Conservation (phyloP, 1,140 invertebrate species). For the Zaprionus kolodkinae region DNA sequence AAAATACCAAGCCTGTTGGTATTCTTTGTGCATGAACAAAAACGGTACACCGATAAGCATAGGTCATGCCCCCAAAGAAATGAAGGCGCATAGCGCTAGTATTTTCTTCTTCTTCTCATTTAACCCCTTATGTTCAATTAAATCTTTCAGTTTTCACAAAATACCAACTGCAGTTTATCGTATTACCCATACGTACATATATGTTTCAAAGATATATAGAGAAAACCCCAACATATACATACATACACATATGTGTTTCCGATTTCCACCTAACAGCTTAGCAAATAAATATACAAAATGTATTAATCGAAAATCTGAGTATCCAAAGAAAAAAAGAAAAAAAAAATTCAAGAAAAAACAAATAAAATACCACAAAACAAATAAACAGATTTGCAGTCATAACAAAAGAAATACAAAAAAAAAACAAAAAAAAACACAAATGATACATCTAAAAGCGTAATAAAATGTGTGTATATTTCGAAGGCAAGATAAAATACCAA, state of each 20-base stretch:
- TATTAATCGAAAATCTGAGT: slow-evolving; percentile 41
- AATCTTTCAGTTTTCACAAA: slow-evolving; percentile 1
- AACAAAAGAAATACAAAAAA: slow-evolving; percentile 22
- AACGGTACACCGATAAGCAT: slow-evolving; percentile 68
- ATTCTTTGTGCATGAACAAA: slow-evolving; percentile 62
- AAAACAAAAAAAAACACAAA: background rate
- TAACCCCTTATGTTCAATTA: background rate
- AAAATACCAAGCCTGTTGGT: slow-evolving; percentile 51
- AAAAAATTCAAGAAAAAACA: slow-evolving; percentile 15
- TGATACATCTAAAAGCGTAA: slow-evolving; percentile 6
- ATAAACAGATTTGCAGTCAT: background rate
- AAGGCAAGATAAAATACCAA: slow-evolving; percentile 32
- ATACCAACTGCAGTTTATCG: slow-evolving; percentile 39
- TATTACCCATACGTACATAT: slow-evolving; percentile 20
- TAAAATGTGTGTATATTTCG: slow-evolving; percentile 36
- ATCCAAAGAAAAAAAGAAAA: slow-evolving; percentile 25
- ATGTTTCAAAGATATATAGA: slow-evolving; percentile 26
- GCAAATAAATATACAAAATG: slow-evolving; percentile 48
- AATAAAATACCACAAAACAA: slow-evolving; percentile 18
- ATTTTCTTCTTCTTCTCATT: slow-evolving; percentile 10
- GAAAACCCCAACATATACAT: slow-evolving; percentile 33
- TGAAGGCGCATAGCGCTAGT: slow-evolving; percentile 38
- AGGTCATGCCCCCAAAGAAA: slow-evolving; percentile 41
- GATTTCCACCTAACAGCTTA: slow-evolving; percentile 81
- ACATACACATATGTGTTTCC: slow-evolving; percentile 74